Percentiles rank a stretch among this genome's conserved stretches.
Conservation (phyloP, 2,888 invertebrate genomes). For the Dyspetes luteomarginatus region DNA sequence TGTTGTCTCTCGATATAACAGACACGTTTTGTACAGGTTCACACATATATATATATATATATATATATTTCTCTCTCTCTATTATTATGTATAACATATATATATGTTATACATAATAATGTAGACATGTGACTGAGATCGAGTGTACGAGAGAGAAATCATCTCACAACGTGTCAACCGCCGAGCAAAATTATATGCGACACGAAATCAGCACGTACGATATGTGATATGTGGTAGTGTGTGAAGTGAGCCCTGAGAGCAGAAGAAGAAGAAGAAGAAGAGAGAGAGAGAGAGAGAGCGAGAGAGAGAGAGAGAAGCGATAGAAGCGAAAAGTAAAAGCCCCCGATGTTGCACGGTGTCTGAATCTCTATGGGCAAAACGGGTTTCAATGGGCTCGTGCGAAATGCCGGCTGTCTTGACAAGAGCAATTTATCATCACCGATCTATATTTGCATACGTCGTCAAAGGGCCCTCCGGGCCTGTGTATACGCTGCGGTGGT, state of each 20-base stretch:
- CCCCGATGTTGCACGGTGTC: conserved; percentile 59
- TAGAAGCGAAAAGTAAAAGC: conserved; percentile 42
- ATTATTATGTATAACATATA: neutral
- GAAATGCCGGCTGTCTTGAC: conserved; percentile 83
- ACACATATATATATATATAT: too few relatives aligned
- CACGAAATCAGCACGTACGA: conserved; percentile 72
- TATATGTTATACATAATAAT: neutral
- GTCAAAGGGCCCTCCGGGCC: conserved; percentile 78
- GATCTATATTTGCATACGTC: conserved; percentile 83
- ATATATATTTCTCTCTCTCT: neutral
- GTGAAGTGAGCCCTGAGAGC: conserved; percentile 4
- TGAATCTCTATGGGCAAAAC: conserved; percentile 74
- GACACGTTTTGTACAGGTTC: too few relatives aligned
- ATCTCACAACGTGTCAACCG: conserved; percentile 69
- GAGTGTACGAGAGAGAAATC: neutral
- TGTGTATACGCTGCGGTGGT: conserved; percentile 54
- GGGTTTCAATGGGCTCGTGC: conserved; percentile 82
- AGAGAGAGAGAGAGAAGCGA: conserved; percentile 59
- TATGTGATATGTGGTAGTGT: conserved; percentile 23
- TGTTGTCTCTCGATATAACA: too few relatives aligned
- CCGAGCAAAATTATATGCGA: conserved; percentile 78
- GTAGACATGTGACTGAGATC: neutral
- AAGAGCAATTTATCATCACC: conserved; percentile 83
- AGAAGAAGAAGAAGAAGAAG: neutral
- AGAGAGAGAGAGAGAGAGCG: conserved; percentile 33